Conservation (phyloP, 1,140 invertebrate species). For the Rhopalosiphum maidis region DNA sequence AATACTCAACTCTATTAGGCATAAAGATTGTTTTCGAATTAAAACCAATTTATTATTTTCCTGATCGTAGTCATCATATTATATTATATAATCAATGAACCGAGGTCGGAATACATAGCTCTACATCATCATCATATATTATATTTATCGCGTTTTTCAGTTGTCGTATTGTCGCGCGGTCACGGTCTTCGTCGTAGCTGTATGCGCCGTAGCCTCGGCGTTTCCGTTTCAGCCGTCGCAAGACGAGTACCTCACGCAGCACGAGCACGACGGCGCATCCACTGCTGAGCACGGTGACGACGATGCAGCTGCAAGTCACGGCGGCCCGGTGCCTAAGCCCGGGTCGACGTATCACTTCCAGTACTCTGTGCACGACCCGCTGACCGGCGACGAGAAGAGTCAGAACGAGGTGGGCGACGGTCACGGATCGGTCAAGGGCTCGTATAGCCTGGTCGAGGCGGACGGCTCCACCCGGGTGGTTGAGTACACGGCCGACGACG, state of each 20-base stretch:
- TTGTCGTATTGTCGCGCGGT: background rate
- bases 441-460: constrained; percentile 40
- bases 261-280: constrained; percentile 18
- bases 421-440: constrained; percentile 63
- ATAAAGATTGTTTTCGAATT: too few relatives aligned
- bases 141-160: background rate
- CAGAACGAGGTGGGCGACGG: constrained; percentile 69
- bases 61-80: too few relatives aligned
- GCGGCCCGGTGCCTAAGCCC: constrained; percentile 60
- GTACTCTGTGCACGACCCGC: constrained; percentile 67
- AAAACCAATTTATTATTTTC: too few relatives aligned
- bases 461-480: constrained; percentile 38
- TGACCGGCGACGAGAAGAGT: constrained; percentile 69
- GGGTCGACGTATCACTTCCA: constrained; percentile 64
- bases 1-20: too few relatives aligned
- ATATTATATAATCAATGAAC: too few relatives aligned
- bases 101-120: too few relatives aligned
- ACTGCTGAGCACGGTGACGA: constrained; percentile 60
- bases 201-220: background rate
- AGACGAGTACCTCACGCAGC: background rate
- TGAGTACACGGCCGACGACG: constrained; percentile 61
- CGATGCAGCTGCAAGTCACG: constrained; percentile 58
- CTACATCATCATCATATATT: too few relatives aligned
- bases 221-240: background rate
- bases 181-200: background rate